Evolutionary conservation across 2,888 invertebrate genomes (phyloP).

Genomic region (Peribatodes rhomboidaria): DNA sequence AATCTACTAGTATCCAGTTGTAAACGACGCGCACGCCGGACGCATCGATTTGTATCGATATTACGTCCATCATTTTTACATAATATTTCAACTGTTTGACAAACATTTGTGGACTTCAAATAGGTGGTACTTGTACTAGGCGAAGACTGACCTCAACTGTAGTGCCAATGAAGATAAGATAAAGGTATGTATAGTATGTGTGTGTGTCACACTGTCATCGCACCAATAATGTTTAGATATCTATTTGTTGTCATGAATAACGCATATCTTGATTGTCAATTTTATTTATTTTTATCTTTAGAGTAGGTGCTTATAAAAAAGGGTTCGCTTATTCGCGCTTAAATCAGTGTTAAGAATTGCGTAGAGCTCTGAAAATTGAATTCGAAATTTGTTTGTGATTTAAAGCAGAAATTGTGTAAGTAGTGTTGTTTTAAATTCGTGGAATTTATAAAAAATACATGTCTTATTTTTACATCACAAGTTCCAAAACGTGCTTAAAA

Average conservation of each 20-base stretch:
- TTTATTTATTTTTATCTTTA: no score
- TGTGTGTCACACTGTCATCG: neutral
- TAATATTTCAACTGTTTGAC: neutral
- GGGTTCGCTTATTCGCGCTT: no score
- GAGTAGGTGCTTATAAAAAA: no score
- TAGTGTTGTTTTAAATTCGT: no score
- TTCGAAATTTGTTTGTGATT: no score
- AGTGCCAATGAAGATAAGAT: neutral
- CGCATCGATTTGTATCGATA: slow-evolving; percentile 41
- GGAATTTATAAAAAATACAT: no score
- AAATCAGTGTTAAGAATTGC: neutral
- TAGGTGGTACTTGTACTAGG: neutral
- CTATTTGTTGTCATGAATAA: neutral
- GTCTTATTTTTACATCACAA: no score
- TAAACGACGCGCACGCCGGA: slow-evolving; percentile 31
- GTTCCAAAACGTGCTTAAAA: neutral
- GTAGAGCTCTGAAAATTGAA: no score
- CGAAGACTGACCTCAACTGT: neutral
- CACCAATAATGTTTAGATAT: neutral
- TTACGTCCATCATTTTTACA: neutral
- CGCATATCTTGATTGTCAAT: neutral
- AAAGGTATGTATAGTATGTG: neutral
- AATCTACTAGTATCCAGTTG: slow-evolving; percentile 21
- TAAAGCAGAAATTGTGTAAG: no score
- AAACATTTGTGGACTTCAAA: neutral